Conservation (phyloP, 2,888 invertebrate species). For the Lepidocyrtoides sp. region DNA sequence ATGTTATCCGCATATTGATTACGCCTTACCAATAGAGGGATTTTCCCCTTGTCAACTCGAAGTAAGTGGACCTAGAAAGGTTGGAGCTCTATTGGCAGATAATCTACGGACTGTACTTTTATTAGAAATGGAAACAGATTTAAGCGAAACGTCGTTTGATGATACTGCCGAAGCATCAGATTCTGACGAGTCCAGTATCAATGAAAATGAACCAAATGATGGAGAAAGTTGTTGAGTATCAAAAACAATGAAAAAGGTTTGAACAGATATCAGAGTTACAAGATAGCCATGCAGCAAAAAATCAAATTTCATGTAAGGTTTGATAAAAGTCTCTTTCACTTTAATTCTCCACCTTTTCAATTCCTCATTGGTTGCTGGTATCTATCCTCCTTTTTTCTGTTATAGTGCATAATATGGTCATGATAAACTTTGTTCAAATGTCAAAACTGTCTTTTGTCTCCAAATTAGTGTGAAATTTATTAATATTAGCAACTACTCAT, state of each 20-base stretch:
- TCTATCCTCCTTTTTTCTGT: too few relatives aligned
- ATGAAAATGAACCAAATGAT: constrained; percentile 49
- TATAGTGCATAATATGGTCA: too few relatives aligned
- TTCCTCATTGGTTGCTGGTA: too few relatives aligned
- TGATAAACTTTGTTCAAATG: too few relatives aligned
- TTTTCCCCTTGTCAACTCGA: constrained; percentile 76
- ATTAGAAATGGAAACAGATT: constrained; percentile 83
- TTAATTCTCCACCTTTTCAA: background rate
- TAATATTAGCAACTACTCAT: background rate
- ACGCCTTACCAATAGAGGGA: constrained; percentile 79
- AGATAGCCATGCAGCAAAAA: too few relatives aligned
- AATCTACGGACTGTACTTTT: constrained; percentile 76
- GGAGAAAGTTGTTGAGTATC: constrained; percentile 34
- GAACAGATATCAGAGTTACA: too few relatives aligned
- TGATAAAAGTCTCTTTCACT: background rate
- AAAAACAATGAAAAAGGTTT: too few relatives aligned
- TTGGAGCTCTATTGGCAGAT: constrained; percentile 81
- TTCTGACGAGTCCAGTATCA: constrained; percentile 44
- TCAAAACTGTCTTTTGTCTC: background rate
- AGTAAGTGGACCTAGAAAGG: constrained; percentile 83
- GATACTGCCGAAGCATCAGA: constrained; percentile 77
- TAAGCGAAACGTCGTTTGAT: constrained; percentile 79
- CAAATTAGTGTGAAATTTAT: background rate
- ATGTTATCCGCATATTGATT: constrained; percentile 63
- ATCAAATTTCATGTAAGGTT: too few relatives aligned